A percentile compares a stretch with the other conserved stretches of the same genome.
These are phyloP conservation scores for Gymnarchus niloticus DNA, from an alignment of 2,113 vertebrate species.

Conservation along the genomic window DNA sequence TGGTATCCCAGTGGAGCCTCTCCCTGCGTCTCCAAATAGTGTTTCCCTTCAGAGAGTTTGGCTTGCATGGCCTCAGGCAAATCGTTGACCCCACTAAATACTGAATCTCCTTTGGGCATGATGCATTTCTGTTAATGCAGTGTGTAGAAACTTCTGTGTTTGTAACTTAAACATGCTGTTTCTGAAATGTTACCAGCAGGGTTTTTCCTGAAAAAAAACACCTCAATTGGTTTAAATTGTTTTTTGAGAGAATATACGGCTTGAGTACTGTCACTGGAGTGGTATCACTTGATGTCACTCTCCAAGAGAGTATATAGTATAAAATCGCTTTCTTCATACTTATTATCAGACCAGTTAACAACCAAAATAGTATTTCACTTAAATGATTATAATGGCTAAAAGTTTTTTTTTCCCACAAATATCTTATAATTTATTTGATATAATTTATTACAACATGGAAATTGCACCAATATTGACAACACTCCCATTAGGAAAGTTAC, in stretches of 20 bases:
- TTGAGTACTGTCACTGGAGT: background rate
- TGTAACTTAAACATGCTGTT: background rate
- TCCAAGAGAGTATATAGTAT: background rate
- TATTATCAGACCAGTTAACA: background rate
- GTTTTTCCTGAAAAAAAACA: background rate
- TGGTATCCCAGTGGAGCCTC: background rate
- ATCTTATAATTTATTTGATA: background rate
- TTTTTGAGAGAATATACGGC: background rate
- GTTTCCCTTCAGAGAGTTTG: background rate
- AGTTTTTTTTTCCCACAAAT: background rate
- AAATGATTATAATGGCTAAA: background rate
- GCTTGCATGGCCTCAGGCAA: background rate
- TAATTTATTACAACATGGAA: background rate
- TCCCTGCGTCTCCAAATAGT: too few relatives aligned
- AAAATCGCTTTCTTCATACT: background rate
- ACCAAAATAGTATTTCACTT: background rate
- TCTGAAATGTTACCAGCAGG: background rate
- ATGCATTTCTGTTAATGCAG: background rate
- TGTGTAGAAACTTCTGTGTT: background rate
- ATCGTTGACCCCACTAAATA: background rate
- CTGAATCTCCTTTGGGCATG: background rate
- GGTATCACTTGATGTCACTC: background rate
- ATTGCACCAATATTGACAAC: background rate
- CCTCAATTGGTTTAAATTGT: background rate
- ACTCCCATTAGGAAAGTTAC: background rate